Conservation (phyloP, 2,113 vertebrate genomes). For the Azemiops feae region DNA sequence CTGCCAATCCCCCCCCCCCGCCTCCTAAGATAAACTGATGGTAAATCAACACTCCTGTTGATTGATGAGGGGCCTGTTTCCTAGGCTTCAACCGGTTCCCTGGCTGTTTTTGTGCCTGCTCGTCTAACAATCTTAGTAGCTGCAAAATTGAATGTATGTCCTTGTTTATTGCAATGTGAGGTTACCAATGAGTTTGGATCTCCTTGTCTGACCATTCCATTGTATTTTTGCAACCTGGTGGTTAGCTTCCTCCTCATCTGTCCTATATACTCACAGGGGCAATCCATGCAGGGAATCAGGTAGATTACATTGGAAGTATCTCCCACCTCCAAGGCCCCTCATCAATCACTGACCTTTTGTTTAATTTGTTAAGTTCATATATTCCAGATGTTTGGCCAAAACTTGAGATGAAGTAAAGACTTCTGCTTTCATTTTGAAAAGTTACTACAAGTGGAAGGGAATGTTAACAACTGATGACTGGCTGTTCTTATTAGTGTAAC, state of each 20-base stretch:
- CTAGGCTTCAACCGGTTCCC: neutral
- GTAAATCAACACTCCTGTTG: neutral
- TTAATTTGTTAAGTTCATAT: neutral
- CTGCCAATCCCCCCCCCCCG: neutral
- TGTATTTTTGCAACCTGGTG: neutral
- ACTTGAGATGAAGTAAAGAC: neutral
- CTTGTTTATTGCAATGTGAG: neutral
- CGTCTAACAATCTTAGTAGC: neutral
- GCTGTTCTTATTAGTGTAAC: constrained; percentile 7
- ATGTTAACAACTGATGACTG: constrained; percentile 20
- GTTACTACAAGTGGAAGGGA: constrained; percentile 5
- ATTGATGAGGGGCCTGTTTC: neutral
- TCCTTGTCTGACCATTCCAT: neutral
- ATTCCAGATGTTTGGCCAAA: constrained; percentile 20
- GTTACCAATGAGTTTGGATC: too few species aligned
- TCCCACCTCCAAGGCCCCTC: neutral
- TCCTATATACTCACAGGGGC: neutral
- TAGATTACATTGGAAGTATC: neutral
- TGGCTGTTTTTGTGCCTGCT: neutral
- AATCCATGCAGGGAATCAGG: neutral
- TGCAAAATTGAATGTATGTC: neutral
- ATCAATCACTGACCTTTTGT: neutral
- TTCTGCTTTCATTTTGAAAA: constrained; percentile 14
- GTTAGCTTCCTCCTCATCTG: neutral
- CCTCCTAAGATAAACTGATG: neutral